These are phyloP conservation scores for Balanococcus diminutus DNA, from an alignment of 2,888 invertebrate genomes.

Conservation along the genomic window DNA sequence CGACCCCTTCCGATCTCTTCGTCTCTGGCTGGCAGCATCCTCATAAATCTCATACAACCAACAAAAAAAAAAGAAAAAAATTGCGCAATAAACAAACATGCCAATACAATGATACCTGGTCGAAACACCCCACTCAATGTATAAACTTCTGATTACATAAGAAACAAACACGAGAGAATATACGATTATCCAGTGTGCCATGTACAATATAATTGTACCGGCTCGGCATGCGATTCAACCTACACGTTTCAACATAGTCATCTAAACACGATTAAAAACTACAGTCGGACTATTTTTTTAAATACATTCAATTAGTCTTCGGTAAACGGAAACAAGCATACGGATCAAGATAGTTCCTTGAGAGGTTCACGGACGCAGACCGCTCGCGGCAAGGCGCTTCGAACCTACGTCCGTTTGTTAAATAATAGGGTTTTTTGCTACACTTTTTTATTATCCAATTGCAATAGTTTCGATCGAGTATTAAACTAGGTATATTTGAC, in stretches of 20 bases:
- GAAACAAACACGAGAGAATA: background rate
- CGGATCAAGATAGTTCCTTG: conserved; percentile 22
- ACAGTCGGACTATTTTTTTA: conserved; percentile 24
- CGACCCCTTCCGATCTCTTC: no score
- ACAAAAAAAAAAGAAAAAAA: no score
- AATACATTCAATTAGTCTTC: background rate
- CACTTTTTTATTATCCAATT: conserved; percentile 27
- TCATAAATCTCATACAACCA: background rate
- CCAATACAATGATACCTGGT: background rate
- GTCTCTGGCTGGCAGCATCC: no score
- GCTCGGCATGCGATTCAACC: conserved; percentile 20
- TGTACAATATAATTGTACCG: no score
- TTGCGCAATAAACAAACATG: background rate
- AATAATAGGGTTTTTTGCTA: conserved; percentile 32
- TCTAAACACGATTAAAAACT: conserved; percentile 28
- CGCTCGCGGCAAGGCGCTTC: conserved; percentile 19
- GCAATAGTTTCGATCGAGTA: background rate
- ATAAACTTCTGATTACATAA: background rate
- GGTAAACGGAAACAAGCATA: conserved; percentile 38
- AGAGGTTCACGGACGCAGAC: conserved; percentile 33
- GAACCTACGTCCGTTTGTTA: conserved; percentile 38
- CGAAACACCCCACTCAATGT: background rate
- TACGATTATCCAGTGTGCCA: background rate
- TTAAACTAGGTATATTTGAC: conserved; percentile 6
- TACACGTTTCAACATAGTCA: conserved; percentile 33